Evolutionary conservation across 1,140 invertebrate species (phyloP).

Genomic region (Bombus breviceps): DNA sequence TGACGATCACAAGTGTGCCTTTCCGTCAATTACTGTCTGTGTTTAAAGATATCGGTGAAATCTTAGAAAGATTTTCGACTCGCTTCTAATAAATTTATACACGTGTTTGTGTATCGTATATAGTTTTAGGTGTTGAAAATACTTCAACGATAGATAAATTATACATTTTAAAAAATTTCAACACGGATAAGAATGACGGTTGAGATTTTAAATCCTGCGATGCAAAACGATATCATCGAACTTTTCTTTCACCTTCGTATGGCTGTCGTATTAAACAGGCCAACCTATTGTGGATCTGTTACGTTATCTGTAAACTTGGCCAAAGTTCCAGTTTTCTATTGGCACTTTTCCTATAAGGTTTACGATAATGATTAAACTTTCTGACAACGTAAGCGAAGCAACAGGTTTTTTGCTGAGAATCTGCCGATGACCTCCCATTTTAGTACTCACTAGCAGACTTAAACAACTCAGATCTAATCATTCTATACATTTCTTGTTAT

Average conservation of each 20-base stretch:
- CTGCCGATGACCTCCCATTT: slow-evolving; percentile 42
- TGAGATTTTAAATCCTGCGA: slow-evolving; percentile 14
- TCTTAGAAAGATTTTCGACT: background rate
- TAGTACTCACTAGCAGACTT: background rate
- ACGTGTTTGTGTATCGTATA: too few species aligned
- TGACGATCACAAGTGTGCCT: slow-evolving; percentile 29
- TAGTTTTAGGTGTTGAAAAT: background rate
- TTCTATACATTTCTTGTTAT: background rate
- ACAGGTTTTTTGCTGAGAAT: slow-evolving; percentile 69
- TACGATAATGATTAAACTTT: slow-evolving; percentile 32
- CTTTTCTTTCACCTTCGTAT: slow-evolving; percentile 16
- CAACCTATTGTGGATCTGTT: background rate
- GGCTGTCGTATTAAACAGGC: background rate
- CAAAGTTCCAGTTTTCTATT: slow-evolving; percentile 24
- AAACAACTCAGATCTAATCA: background rate
- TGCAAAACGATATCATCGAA: background rate
- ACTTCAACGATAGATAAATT: background rate
- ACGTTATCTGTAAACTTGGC: slow-evolving; percentile 32
- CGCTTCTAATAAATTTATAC: too few species aligned
- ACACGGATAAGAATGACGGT: background rate
- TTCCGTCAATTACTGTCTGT: slow-evolving; percentile 44
- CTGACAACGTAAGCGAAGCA: slow-evolving; percentile 64
- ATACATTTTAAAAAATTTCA: background rate
- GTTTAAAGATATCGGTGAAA: slow-evolving; percentile 39
- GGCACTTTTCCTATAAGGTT: slow-evolving; percentile 14